Evolutionary conservation across 1,140 invertebrate species (phyloP).

Genomic region (Agrilus planipennis): DNA sequence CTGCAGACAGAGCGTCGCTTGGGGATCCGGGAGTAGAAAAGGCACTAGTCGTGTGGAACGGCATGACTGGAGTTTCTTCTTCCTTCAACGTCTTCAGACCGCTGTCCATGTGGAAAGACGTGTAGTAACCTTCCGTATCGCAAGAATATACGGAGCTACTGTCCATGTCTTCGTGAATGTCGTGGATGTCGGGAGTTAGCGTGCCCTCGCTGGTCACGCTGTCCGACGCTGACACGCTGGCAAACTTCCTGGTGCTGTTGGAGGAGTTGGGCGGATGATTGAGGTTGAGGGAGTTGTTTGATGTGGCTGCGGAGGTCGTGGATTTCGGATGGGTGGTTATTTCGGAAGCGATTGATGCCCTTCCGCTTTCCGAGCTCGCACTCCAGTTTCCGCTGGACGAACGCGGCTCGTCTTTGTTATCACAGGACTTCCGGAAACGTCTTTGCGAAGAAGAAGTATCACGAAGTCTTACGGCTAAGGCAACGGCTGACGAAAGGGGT

Average conservation of each 20-base stretch:
- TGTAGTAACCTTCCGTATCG: conserved; percentile 95
- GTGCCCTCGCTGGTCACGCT: conserved; percentile 77
- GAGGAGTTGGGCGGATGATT: conserved; percentile 55
- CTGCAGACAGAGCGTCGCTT: conserved; percentile 49
- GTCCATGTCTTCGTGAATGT: conserved; percentile 71
- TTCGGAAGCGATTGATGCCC: conserved; percentile 70
- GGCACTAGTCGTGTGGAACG: conserved; percentile 48
- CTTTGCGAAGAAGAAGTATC: conserved; percentile 52
- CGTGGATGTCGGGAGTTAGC: conserved; percentile 64
- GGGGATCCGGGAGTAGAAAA: conserved; percentile 42
- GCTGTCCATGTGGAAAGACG: conserved; percentile 92
- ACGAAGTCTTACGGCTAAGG: conserved; percentile 54
- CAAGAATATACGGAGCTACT: conserved; percentile 89
- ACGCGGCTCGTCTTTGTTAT: conserved; percentile 61
- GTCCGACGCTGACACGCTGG: conserved; percentile 63
- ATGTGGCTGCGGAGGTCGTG: conserved; percentile 51
- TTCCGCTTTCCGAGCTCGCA: conserved; percentile 76
- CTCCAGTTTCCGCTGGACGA: conserved; percentile 91
- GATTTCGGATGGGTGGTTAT: conserved; percentile 60
- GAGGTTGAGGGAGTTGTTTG: conserved; percentile 53
- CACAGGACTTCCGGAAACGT: conserved; percentile 42
- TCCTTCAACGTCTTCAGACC: conserved; percentile 77
- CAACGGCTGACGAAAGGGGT: conserved; percentile 41
- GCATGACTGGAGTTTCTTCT: conserved; percentile 55
- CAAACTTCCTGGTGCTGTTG: conserved; percentile 46